phyloP scores from a whole-genome alignment of 2,113 vertebrate genomes.

The Dasyurus viverrinus region DNA sequence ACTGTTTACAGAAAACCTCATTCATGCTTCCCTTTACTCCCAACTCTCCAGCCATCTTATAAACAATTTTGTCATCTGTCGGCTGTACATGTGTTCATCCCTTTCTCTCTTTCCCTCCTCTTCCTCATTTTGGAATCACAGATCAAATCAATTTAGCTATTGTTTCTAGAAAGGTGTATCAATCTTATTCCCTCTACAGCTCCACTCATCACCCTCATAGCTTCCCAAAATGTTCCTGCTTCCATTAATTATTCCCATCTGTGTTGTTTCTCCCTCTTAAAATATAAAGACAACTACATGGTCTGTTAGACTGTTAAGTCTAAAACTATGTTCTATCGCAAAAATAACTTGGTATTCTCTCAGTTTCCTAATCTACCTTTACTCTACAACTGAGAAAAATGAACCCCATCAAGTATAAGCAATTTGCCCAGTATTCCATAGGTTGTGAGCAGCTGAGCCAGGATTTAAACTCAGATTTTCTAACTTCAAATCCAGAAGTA shows the following conservation, averaged over 20 bases:
- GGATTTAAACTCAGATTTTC: no score
- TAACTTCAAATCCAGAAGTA: no score
- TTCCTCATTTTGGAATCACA: not conserved
- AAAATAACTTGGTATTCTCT: no score
- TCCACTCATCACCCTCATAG: not conserved
- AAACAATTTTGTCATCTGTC: not conserved
- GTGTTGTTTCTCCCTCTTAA: not conserved
- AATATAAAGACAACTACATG: not conserved
- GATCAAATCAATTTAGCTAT: not conserved
- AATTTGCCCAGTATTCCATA: not conserved
- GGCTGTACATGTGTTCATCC: not conserved
- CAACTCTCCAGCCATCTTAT: not conserved
- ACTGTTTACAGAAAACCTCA: not conserved
- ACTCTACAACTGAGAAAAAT: conserved; percentile 13
- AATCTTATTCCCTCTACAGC: not conserved
- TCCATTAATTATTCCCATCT: not conserved
- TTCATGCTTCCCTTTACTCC: not conserved
- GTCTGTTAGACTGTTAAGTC: no score
- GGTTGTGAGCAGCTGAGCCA: not conserved
- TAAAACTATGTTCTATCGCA: no score
- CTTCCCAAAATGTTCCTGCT: not conserved
- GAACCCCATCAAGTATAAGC: not conserved
- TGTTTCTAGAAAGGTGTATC: not conserved
- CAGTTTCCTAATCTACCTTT: not conserved
- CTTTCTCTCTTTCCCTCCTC: not conserved